phyloP scores from a whole-genome alignment of 2,113 vertebrate species.

The Copsychus sechellarum region DNA sequence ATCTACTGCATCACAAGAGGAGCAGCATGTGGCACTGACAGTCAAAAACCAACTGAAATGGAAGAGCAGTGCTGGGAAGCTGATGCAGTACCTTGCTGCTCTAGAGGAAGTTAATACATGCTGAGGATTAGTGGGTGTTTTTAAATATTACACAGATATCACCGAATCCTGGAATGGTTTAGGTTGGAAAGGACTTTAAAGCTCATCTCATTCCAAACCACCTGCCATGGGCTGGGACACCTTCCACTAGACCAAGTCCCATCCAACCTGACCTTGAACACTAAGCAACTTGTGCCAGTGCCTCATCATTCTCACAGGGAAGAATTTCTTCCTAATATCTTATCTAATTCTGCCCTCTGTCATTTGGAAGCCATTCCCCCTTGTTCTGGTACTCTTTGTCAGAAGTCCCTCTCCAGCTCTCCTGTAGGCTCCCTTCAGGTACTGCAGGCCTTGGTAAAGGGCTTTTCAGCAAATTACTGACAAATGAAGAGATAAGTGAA shows the following conservation, averaged over 20 bases:
- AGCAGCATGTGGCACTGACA: slow-evolving; percentile 20
- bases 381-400: background rate
- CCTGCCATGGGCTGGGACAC: background rate
- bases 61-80: background rate
- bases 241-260: background rate
- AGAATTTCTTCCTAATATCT: background rate
- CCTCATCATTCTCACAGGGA: background rate
- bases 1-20: background rate
- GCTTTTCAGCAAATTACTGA: background rate
- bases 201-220: background rate
- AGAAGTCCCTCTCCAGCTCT: background rate
- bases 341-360: background rate
- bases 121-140: background rate
- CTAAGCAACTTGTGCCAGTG: background rate
- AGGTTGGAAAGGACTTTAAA: background rate
- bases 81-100: background rate
- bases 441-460: background rate
- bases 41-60: slow-evolving; percentile 10
- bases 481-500: background rate
- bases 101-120: background rate
- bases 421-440: background rate
- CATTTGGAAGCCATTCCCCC: background rate
- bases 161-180: background rate
- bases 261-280: background rate
- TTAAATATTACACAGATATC: background rate